Conservation (phyloP, 2,888 invertebrate species). For the Anarsia innoxiella region DNA sequence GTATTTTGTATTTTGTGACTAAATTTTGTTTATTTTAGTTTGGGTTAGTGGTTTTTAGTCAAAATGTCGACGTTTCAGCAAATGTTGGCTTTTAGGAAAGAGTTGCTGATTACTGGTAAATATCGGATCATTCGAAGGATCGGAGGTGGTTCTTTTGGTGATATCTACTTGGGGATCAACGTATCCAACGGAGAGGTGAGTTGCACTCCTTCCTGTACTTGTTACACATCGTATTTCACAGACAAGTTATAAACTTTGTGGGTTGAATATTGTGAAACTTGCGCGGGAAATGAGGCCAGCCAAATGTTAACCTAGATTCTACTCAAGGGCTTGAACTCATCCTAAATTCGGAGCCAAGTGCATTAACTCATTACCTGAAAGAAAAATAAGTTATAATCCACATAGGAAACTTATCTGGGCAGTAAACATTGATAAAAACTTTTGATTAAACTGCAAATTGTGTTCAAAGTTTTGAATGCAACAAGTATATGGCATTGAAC, state of each 20-base stretch:
- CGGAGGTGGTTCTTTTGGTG: constrained; percentile 99
- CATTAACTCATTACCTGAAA: too few species aligned
- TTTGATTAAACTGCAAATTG: too few species aligned
- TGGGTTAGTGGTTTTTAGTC: constrained; percentile 15
- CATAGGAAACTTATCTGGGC: too few species aligned
- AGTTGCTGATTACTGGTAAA: constrained; percentile 89
- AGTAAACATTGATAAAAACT: too few species aligned
- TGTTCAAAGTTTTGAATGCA: too few species aligned
- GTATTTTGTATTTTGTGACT: constrained; percentile 21
- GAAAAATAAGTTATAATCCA: too few species aligned
- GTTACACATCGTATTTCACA: too few species aligned
- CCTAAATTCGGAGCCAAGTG: too few species aligned
- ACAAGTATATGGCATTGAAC: too few species aligned
- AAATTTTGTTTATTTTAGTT: constrained; percentile 25
- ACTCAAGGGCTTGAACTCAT: not conserved
- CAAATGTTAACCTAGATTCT: not conserved
- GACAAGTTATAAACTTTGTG: too few species aligned
- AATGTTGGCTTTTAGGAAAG: constrained; percentile 32
- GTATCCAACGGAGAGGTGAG: constrained; percentile 93
- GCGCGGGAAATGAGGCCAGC: constrained; percentile 1
- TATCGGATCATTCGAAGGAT: constrained; percentile 97
- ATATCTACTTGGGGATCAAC: constrained; percentile 98
- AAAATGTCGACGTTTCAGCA: constrained; percentile 31
- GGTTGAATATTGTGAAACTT: constrained; percentile 21
- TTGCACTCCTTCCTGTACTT: too few species aligned